Base-by-base conservation (phyloP, 2,888 invertebrate species). In the Palloptera scutellata region DNA sequence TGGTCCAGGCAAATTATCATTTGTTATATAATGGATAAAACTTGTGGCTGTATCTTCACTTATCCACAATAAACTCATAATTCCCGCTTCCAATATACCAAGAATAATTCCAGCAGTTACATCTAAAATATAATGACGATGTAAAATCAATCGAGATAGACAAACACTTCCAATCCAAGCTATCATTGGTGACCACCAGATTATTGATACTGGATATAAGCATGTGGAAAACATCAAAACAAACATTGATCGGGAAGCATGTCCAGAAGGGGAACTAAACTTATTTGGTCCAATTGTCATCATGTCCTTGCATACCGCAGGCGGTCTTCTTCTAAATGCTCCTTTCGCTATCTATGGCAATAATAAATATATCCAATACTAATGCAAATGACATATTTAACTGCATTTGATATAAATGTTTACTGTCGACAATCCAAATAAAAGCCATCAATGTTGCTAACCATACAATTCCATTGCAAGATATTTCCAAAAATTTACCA, bases 241-340 rank as follows among this genome's bases (percentile, higher is more conserved):
- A 81, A 93, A 89, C 5, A 91, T 88, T 0, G 95, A 90, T 74
- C 98, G 86, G 40, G 97, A 95, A 0, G 95, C 91, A 83, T 98
- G 98, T 0, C 97, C 97, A 0, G 97, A 98, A 12, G 98, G 98
- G 83, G 98, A 98, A 59, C 89, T 89, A 59, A 91, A 98, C 77
- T 95, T 92, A 84, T 97, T 97, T 0, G 96, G 92, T 0, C 95
- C 93, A 19, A 94, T 86, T 45, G 88, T 88, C 69, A 91, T 84
- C 73, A 91, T 88, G 80, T 94, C 92, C 74, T 89, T 89, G 69
- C 86, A 86, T 15, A 85, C 82, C 78, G 90, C 89, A 0, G 97
- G 97, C 42, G 97, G 87, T 74, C 91, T 87, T 78, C 97, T 87
- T 70, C 96, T 87, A 8, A 91, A 89, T 64, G 89, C 83, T 0